Evolutionary conservation across 2,888 invertebrate genomes (phyloP), one percentile per base, ranked within the genome.

Genomic region (Allygus modestus): DNA sequence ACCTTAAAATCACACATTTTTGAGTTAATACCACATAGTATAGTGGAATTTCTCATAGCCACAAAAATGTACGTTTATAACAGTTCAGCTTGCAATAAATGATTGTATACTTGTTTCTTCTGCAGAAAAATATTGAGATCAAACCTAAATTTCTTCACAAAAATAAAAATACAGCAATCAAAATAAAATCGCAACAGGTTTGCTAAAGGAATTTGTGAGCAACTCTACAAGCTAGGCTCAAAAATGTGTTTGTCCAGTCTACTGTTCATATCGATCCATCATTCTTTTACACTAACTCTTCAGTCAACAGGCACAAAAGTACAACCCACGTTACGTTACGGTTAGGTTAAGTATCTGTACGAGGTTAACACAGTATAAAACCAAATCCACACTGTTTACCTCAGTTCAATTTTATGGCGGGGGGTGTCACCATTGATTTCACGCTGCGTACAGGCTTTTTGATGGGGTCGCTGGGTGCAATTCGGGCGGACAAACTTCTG

Each of bases 341-440:
- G 65, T 65, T 65, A 65, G 65, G 31, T 65, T 65, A 28, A 5
- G 65, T 28, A 54, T 54, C 54, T 54, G 54, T 65, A 65, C 65
- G 65, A 65, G 65, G 65, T 65, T 65, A 65, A 65, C 65, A 65
- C 65, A 28, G 28, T 26, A 73, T n/a, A 43, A 46, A 46, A 28
- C 77, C 43, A 81, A 61, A 37, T 54, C 61, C 43, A 65, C 81
- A 81, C 81, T 43, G 41, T 51, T 82, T 82, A 82, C 82, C 82
- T 82, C 82, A 82, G 33, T 82, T 82, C 71, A 82, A 71, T 37
- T 82, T 82, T 46, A 82, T 71, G 69, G 82, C 51, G 69, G 82
- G 82, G 54, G 82, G 31, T 20, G 82, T 71, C 51, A 71, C 43
- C 71, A 82, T 82, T 31, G 82, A 82, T 82, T 82, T 71, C 41